Conservation (phyloP, 2,113 vertebrate genomes). For the Pelobates fuscus region DNA sequence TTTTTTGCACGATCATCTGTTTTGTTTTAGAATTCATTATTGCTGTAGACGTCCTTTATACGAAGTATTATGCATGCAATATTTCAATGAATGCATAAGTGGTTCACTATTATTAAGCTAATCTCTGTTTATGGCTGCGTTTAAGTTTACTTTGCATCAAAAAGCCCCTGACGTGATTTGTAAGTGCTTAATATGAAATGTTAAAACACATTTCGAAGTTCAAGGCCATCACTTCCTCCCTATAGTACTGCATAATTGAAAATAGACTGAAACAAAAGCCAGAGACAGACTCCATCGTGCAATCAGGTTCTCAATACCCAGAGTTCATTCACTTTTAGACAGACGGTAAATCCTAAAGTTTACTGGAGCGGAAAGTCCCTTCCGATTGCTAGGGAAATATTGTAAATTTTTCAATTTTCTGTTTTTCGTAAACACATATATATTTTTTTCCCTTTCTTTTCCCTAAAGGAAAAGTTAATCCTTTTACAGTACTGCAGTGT, state of each 20-base stretch:
- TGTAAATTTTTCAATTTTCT: background rate
- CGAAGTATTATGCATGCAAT: no score
- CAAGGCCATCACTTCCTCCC: slow-evolving; percentile 7
- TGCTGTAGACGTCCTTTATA: no score
- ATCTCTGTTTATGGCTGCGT: no score
- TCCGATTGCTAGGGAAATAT: background rate
- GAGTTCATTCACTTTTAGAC: background rate
- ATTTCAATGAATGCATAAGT: no score
- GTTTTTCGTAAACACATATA: slow-evolving; percentile 5
- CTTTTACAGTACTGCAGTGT: background rate
- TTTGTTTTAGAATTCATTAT: no score
- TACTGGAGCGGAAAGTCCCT: slow-evolving; percentile 7
- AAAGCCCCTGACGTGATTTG: background rate
- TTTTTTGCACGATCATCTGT: no score
- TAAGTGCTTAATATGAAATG: background rate
- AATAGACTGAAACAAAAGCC: background rate
- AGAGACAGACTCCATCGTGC: background rate
- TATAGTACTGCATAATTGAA: slow-evolving; percentile 2
- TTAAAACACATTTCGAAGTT: slow-evolving; percentile 9
- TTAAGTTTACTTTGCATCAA: no score
- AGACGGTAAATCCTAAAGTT: slow-evolving; percentile 8
- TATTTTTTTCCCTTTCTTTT: slow-evolving; percentile 4
- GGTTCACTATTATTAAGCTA: no score
- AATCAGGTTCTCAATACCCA: slow-evolving; percentile 2
- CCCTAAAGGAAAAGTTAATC: slow-evolving; percentile 31